phyloP scores from a whole-genome alignment of 2,113 vertebrate species.

The Macaca mulatta region DNA sequence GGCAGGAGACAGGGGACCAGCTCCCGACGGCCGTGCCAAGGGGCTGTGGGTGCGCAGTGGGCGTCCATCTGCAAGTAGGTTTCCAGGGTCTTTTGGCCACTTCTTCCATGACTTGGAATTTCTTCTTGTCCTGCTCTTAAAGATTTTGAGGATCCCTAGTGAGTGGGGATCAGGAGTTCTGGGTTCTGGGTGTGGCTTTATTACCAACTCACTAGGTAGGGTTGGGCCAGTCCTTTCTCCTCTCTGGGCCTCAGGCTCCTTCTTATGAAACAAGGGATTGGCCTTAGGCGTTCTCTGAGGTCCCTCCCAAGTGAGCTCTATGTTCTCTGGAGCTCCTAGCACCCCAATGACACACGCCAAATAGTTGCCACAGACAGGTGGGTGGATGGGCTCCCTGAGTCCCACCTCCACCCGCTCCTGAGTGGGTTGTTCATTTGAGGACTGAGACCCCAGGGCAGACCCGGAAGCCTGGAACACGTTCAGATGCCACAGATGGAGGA shows the following conservation, averaged over 20 bases:
- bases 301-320: background rate
- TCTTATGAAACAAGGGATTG: background rate
- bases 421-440: background rate
- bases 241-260: background rate
- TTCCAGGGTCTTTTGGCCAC: background rate
- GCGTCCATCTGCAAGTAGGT: background rate
- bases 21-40: background rate
- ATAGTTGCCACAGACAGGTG: background rate
- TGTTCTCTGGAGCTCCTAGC: background rate
- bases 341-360: background rate
- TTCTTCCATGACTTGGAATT: background rate
- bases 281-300: background rate
- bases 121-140: background rate
- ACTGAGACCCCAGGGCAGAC: conserved; percentile 25
- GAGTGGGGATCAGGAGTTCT: background rate
- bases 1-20: background rate
- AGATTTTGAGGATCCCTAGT: background rate
- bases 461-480: conserved; percentile 46
- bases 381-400: background rate
- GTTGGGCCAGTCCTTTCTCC: background rate
- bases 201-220: background rate
- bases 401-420: background rate
- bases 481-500: conserved; percentile 71
- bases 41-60: background rate
- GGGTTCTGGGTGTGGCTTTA: background rate